Percentiles rank a stretch among this genome's conserved stretches.
Evolutionary conservation across 2,888 invertebrate genomes (phyloP).

Genomic region (Oscheius sp.): DNA sequence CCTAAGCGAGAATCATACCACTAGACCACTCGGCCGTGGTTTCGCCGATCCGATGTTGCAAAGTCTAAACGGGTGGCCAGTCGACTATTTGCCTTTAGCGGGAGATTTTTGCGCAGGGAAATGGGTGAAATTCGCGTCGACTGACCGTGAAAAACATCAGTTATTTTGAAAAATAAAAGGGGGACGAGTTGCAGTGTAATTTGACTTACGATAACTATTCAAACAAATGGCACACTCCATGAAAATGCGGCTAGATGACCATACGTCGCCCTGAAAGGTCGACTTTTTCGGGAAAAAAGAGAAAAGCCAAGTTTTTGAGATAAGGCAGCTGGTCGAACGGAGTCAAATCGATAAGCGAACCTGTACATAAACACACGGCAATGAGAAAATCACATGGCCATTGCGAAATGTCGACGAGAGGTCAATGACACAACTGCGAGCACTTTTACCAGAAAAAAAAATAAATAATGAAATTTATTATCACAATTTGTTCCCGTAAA

Average conservation of each 20-base stretch:
- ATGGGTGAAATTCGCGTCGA: no score
- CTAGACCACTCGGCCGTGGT: slow-evolving; percentile 7
- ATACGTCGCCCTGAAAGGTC: no score
- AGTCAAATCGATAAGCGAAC: not conserved
- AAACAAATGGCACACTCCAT: not conserved
- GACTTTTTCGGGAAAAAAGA: not conserved
- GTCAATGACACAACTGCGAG: not conserved
- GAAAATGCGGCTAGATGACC: no score
- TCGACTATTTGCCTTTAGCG: not conserved
- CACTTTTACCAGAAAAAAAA: not conserved
- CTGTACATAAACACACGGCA: not conserved
- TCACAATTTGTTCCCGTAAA: not conserved
- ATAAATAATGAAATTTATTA: not conserved
- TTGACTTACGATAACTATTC: not conserved
- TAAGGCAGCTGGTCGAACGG: not conserved
- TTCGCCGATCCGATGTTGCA: not conserved
- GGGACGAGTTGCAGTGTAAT: no score
- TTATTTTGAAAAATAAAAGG: no score
- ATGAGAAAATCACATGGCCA: not conserved
- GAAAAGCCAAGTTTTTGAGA: not conserved
- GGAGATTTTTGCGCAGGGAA: no score
- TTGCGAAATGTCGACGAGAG: not conserved
- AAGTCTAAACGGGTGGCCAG: not conserved
- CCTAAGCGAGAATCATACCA: slow-evolving; percentile 26
- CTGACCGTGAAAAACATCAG: no score